Base-by-base conservation (phyloP, 2,113 vertebrate genomes). In the Gymnorhina tibicen region DNA sequence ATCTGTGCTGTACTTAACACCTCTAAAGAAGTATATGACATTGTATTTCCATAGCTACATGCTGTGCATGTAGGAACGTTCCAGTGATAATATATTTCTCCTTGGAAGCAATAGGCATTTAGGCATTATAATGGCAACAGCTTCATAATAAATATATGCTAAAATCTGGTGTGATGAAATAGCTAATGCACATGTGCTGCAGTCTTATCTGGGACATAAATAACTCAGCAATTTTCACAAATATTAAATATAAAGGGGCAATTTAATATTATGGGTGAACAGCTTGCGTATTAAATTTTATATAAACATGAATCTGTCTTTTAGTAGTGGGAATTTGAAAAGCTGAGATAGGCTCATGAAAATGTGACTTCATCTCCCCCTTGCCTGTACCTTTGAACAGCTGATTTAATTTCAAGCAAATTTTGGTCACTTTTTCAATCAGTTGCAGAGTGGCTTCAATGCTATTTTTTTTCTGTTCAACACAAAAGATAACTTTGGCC, bases 231-330 rank as follows among this genome's bases (percentile, higher is more conserved):
- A 46, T 93, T 96, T 94, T 89, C 82, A 55, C 46, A 93, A 95
- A 95, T 89, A 93, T 87, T 93, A 77, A 96, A 64, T 85, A 70
- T 69, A 93, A 91, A 82, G 62, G 69, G 30, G 33, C 28, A 87
- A 42, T 85, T 95, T 84, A 68, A 77, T 94, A 72, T 95, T 94
- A 82, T 59, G 60, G 69, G 67, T 76, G 79, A 95, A 80, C 91
- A 95, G 82, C 87, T 94, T 94, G 95, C 44, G 27, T 95, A 68
- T 93, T 94, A 81, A 77, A 84, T 94, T 95, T 88, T 95, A 63
- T 68, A 81, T 95, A 95, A 95, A 87, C 59, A 70, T 80, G 84
- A 83, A 94, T 74, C 81, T 91, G 53, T 87, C 85, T 95, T 91
- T 86, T 67, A 93, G 50, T 75, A 81, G 79, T 53, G 24, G 52